A percentile compares a stretch with the other conserved stretches of the same genome.
Conservation (phyloP, 2,888 invertebrate genomes). For the Keiferia lycopersicella region DNA sequence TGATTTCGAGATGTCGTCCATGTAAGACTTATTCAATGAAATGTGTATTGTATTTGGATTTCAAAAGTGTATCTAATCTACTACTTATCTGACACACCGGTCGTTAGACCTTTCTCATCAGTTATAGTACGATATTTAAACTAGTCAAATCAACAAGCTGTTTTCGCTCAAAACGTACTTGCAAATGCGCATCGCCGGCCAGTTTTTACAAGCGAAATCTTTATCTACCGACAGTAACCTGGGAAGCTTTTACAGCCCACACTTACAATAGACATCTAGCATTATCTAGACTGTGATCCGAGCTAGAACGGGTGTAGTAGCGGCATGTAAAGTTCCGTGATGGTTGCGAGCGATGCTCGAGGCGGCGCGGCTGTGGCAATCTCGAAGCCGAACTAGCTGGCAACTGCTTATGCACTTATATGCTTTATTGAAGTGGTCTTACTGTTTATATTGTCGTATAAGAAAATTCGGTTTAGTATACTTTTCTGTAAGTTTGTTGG, state of each 20-base stretch:
- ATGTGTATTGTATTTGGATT: no score
- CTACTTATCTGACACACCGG: no score
- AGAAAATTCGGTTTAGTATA: no score
- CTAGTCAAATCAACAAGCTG: no score
- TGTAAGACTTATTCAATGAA: neutral
- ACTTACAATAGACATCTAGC: neutral
- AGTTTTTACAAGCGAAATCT: neutral
- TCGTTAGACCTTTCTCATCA: no score
- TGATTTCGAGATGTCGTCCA: neutral
- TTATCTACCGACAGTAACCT: neutral
- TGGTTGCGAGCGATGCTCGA: neutral
- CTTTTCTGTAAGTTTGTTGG: no score
- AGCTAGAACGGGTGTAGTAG: neutral
- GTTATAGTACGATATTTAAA: no score
- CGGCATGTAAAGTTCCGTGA: neutral
- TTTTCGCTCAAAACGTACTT: neutral
- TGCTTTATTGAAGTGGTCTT: no score
- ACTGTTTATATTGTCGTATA: no score
- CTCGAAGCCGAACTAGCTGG: no score
- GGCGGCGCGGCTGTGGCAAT: neutral
- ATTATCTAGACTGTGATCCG: conserved; percentile 6
- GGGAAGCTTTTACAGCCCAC: neutral
- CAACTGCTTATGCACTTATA: no score
- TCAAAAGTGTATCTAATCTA: no score
- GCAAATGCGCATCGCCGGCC: neutral